phyloP scores from a whole-genome alignment of 2,797 vertebrate genomes.

The Poeciliopsis turneri region DNA sequence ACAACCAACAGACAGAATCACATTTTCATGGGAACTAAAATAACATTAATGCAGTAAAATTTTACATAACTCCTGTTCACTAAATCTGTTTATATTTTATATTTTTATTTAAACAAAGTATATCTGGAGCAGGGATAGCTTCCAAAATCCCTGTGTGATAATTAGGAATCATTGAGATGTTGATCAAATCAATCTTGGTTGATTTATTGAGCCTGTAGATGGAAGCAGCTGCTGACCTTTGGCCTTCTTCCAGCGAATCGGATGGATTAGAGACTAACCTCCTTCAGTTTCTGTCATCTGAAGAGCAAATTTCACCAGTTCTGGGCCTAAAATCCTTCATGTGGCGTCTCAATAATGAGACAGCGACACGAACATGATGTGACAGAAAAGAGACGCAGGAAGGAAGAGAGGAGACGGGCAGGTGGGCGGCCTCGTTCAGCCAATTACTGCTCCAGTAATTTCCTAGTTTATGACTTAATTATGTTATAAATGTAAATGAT shows the following conservation, averaged over 20 bases:
- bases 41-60: not conserved
- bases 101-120: not conserved
- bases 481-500: constrained; percentile 54
- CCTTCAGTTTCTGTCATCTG: not conserved
- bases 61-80: not conserved
- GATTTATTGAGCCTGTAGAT: not conserved
- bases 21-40: not conserved
- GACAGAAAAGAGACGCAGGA: constrained; percentile 9
- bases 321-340: constrained; percentile 8
- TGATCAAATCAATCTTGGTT: not conserved
- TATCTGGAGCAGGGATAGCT: not conserved
- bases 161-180: not conserved
- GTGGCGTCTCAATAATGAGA: constrained; percentile 5
- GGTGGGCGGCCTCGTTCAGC: constrained; percentile 44
- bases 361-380: not conserved
- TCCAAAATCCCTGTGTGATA: not conserved
- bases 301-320: constrained; percentile 4
- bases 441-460: constrained; percentile 55
- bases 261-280: not conserved
- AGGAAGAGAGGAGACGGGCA: constrained; percentile 45
- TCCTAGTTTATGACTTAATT: constrained; percentile 65
- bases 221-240: not conserved
- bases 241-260: not conserved
- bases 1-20: not conserved
- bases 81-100: not conserved